Evolutionary conservation across 2,797 vertebrate species (phyloP).

Genomic region (Rhinatrema bivittatum): DNA sequence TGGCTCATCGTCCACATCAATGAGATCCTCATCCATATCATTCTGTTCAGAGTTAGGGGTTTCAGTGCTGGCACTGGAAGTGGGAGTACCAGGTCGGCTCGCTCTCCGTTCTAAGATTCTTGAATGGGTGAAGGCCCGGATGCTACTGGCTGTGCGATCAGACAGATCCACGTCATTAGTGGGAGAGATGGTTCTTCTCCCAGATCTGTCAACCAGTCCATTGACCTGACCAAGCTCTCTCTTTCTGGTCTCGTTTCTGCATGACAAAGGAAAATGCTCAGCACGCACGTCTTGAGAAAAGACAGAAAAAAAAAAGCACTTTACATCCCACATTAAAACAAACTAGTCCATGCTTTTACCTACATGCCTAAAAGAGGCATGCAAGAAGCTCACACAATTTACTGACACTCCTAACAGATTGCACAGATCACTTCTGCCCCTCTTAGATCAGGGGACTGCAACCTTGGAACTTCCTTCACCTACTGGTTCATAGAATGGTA

Average conservation of each 20-base stretch:
- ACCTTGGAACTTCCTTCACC: too few relatives aligned
- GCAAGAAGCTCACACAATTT: too few relatives aligned
- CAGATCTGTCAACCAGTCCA: constrained; percentile 76
- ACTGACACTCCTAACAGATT: too few relatives aligned
- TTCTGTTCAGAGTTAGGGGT: constrained; percentile 90
- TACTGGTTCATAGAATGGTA: too few relatives aligned
- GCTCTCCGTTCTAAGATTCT: constrained; percentile 85
- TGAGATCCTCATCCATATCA: constrained; percentile 82
- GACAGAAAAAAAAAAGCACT: neutral
- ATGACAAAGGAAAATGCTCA: constrained; percentile 23
- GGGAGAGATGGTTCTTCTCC: constrained; percentile 79
- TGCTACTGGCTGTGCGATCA: constrained; percentile 63
- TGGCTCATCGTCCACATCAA: constrained; percentile 84
- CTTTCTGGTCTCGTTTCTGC: constrained; percentile 93
- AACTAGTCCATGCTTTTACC: neutral
- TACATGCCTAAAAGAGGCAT: too few relatives aligned
- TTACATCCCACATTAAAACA: too few relatives aligned
- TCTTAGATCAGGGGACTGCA: too few relatives aligned
- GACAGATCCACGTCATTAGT: constrained; percentile 80
- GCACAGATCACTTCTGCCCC: too few relatives aligned
- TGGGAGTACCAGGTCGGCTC: constrained; percentile 88
- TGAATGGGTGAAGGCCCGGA: constrained; percentile 77
- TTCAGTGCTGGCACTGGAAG: constrained; percentile 85
- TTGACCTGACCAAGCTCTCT: constrained; percentile 86
- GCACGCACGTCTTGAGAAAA: too few relatives aligned